These are phyloP conservation scores for Anadara kagoshimensis DNA, from an alignment of 1,140 invertebrate genomes.

Conservation along the genomic window DNA sequence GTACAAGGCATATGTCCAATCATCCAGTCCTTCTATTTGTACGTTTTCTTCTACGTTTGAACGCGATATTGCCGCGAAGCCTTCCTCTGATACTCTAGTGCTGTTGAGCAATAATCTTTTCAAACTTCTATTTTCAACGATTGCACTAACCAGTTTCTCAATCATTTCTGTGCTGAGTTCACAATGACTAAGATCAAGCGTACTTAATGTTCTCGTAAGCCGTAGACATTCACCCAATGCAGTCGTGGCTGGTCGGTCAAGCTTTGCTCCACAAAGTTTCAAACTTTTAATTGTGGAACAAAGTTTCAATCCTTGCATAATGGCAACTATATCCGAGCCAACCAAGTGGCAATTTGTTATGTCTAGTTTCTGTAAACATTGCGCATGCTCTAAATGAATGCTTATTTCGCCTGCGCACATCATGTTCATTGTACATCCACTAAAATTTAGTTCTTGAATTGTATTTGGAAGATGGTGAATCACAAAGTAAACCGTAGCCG, in stretches of 20 bases:
- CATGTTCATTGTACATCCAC: slow-evolving; percentile 53
- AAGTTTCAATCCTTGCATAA: slow-evolving; percentile 59
- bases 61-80: slow-evolving; percentile 34
- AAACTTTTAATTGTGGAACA: slow-evolving; percentile 48
- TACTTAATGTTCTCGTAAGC: slow-evolving; percentile 53
- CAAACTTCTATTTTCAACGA: slow-evolving; percentile 50
- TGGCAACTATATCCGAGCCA: slow-evolving; percentile 53
- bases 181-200: slow-evolving; percentile 58
- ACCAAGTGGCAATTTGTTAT: slow-evolving; percentile 51
- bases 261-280: slow-evolving; percentile 43
- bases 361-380: slow-evolving; percentile 42
- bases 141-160: slow-evolving; percentile 39
- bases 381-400: slow-evolving; percentile 50
- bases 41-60: slow-evolving; percentile 36
- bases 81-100: slow-evolving; percentile 50
- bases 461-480: slow-evolving; percentile 53
- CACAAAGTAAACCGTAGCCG: slow-evolving; percentile 53
- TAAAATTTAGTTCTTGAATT: slow-evolving; percentile 48
- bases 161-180: slow-evolving; percentile 56
- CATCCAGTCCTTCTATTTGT: slow-evolving; percentile 42
- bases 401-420: slow-evolving; percentile 56
- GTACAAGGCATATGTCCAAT: not conserved
- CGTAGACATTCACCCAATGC: slow-evolving; percentile 58
- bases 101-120: slow-evolving; percentile 46
- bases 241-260: slow-evolving; percentile 50